These are phyloP conservation scores for Ditula angustiorana DNA, from an alignment of 2,888 invertebrate genomes.

Conservation along the genomic window DNA sequence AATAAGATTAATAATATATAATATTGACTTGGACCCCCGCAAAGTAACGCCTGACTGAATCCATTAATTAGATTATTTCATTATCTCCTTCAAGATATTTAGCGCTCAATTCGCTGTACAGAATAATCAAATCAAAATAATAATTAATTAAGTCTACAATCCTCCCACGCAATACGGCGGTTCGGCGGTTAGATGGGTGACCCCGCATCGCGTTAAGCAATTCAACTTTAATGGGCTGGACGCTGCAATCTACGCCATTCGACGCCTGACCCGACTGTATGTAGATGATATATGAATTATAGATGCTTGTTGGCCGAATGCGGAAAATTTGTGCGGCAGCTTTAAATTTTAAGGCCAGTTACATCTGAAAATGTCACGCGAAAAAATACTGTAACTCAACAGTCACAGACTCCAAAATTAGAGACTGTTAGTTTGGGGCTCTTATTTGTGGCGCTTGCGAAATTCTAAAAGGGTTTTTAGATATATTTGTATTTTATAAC, in stretches of 20 bases:
- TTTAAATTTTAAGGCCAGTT: conserved; percentile 2
- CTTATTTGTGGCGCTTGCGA: background rate
- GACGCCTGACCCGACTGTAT: conserved; percentile 11
- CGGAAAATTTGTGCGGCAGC: conserved; percentile 9
- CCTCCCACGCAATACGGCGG: conserved; percentile 14
- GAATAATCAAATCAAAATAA: conserved; percentile 23
- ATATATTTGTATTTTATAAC: background rate
- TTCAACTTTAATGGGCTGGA: conserved; percentile 62
- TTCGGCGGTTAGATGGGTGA: conserved; percentile 64
- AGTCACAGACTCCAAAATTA: background rate
- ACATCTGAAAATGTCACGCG: background rate
- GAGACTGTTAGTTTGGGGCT: background rate
- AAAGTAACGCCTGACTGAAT: too few relatives aligned
- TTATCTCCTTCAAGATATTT: background rate
- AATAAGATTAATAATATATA: too few relatives aligned
- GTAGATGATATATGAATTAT: conserved; percentile 34
- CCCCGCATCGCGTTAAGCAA: conserved; percentile 73
- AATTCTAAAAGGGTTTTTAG: background rate
- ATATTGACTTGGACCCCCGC: too few relatives aligned
- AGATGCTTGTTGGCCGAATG: conserved; percentile 14
- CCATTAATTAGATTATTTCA: too few relatives aligned
- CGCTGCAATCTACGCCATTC: conserved; percentile 40
- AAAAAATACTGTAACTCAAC: background rate
- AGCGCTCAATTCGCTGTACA: background rate
- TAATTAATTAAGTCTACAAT: conserved; percentile 30